Conservation (phyloP, 2,797 vertebrate species). For the Craterocephalus amniculus region DNA sequence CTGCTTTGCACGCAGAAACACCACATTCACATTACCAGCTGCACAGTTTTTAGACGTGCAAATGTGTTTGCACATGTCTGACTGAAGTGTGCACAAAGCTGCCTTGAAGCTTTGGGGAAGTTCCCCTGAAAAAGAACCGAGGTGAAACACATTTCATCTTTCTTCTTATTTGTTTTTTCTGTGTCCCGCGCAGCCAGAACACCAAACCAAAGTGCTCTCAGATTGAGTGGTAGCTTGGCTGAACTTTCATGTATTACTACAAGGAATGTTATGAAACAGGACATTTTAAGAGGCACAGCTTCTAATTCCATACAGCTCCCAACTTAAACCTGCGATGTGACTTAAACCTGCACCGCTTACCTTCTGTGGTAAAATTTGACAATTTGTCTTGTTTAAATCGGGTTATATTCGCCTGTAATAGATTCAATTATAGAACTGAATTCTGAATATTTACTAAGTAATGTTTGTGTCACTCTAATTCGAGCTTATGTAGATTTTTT, state of each 20-base stretch:
- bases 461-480: not conserved
- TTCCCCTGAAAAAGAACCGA: constrained; percentile 65
- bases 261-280: constrained; percentile 58
- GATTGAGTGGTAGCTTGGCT: constrained; percentile 62
- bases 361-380: constrained; percentile 3
- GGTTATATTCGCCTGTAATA: not conserved
- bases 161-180: constrained; percentile 63
- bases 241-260: constrained; percentile 51
- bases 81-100: constrained; percentile 39
- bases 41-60: constrained; percentile 11
- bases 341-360: constrained; percentile 25
- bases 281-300: constrained; percentile 66
- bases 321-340: constrained; percentile 37
- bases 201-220: constrained; percentile 49
- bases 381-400: not conserved
- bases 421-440: not conserved
- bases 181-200: constrained; percentile 59
- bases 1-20: constrained; percentile 25
- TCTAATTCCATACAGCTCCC: constrained; percentile 46
- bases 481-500: not conserved
- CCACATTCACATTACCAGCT: constrained; percentile 20
- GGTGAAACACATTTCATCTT: constrained; percentile 55
- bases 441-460: not conserved
- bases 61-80: constrained; percentile 54
- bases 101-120: constrained; percentile 61